Base-by-base conservation (phyloP, 2,113 vertebrate genomes). In the Calonectris borealis region DNA sequence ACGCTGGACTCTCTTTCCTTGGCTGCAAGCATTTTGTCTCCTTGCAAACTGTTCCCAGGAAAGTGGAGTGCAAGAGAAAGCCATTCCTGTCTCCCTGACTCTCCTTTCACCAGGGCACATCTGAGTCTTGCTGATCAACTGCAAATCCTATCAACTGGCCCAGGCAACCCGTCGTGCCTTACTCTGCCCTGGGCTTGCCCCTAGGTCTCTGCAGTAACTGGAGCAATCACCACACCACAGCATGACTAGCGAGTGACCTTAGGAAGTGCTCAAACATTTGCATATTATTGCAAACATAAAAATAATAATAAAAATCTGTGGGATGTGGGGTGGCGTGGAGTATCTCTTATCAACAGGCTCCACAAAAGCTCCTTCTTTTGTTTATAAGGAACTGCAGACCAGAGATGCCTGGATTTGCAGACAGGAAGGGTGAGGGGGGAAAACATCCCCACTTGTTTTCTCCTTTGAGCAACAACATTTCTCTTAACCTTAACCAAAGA, bases 371-470 rank as follows among this genome's bases (percentile, higher is more conserved):
- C 76, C 51, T 83, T 92, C 89, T 89, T 87, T 95, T 97, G 94
- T 97, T 96, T 96, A 91, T 71, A 92, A 93, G 87, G 89, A 96
- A 91, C 93, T 86, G 87, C 64, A 87, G 84, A 54, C 29, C 66
- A 91, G 78, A 91, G 93, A 80, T 96, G 95, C 89, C 70, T 91
- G 95, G 54, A 75, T 88, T 70, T 90, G 87, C 44, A 88, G 91
- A 96, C 97, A 96, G 97, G 97, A 97, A 97, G 97, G 96, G 95
- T 97, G 95, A 96, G 97, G 94, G 52, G 88, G 88, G 69, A 78
- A 97, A 94, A 94, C 90, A 86, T 26, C 73, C 27, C 81, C 68
- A 91, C 83, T 93, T 94, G 84, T 94, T 95, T 95, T 94, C 94
- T 95, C 34, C 90, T 94, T 83, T 79, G 78, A 97, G 84, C 78